Conservation (phyloP, 2,113 vertebrate species). For the Vanacampus margaritifer region DNA sequence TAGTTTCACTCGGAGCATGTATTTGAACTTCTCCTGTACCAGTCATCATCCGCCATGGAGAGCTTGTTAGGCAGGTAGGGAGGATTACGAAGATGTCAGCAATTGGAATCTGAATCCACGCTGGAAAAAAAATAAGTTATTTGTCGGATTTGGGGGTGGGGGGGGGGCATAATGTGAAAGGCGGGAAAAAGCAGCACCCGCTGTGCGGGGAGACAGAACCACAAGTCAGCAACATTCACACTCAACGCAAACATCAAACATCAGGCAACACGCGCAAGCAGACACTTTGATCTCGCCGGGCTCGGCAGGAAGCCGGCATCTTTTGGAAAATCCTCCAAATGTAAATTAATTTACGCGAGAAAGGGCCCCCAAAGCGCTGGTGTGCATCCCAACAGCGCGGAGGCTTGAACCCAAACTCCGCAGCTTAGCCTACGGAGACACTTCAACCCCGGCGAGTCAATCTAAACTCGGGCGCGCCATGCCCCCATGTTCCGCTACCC, state of each 20-base stretch:
- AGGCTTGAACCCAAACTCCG: conserved; percentile 38
- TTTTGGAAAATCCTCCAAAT: conserved; percentile 97
- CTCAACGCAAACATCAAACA: conserved; percentile 94
- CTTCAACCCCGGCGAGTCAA: conserved; percentile 35
- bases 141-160: conserved; percentile 39
- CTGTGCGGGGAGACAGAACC: conserved; percentile 79
- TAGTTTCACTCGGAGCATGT: neutral
- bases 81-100: conserved; percentile 56
- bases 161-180: conserved; percentile 60
- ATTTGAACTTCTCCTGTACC: conserved; percentile 28
- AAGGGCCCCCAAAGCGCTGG: conserved; percentile 78
- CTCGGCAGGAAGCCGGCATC: conserved; percentile 95
- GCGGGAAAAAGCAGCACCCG: conserved; percentile 73
- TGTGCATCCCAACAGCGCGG: conserved; percentile 7
- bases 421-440: conserved; percentile 49
- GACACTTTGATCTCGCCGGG: conserved; percentile 91
- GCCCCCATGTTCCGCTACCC: conserved; percentile 18
- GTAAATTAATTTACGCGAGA: conserved; percentile 94
- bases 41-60: conserved; percentile 27
- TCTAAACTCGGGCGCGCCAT: conserved; percentile 40
- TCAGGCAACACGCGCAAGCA: conserved; percentile 91
- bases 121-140: conserved; percentile 45
- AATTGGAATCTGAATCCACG: conserved; percentile 43
- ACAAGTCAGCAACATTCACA: conserved; percentile 92
- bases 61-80: conserved; percentile 27